Conservation (phyloP, 2,888 invertebrate species). For the Nemotelus pantherinus region DNA sequence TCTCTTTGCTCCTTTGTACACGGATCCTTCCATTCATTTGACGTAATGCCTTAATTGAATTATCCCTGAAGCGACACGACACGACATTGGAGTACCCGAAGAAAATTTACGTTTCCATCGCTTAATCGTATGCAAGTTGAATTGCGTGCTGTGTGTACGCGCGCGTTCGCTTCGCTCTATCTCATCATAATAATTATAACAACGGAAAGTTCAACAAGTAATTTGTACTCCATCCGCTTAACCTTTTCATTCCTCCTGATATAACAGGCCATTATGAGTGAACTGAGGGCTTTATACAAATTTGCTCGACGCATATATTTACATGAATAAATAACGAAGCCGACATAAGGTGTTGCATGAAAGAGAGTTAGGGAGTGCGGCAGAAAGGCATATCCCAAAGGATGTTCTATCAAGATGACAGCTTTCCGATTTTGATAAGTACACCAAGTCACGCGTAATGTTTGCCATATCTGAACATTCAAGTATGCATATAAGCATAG, state of each 20-base stretch:
- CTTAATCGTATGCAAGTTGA: background rate
- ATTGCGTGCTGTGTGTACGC: background rate
- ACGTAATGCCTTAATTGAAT: background rate
- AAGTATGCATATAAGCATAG: no score
- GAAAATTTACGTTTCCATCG: conserved; percentile 9
- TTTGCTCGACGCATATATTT: background rate
- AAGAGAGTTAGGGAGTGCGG: background rate
- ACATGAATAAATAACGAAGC: background rate
- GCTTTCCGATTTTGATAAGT: conserved; percentile 6
- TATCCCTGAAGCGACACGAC: background rate
- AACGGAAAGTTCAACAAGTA: conserved; percentile 7
- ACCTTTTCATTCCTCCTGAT: no score
- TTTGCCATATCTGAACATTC: background rate
- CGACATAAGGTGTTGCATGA: background rate
- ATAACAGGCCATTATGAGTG: no score
- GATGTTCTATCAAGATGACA: background rate
- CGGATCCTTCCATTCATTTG: no score
- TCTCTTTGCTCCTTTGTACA: no score
- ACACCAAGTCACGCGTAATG: background rate
- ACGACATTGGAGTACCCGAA: background rate
- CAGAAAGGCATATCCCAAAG: background rate
- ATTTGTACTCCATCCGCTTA: background rate
- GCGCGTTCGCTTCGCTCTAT: background rate
- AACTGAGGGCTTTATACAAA: no score
- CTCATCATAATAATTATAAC: background rate